Percentiles rank a stretch among this genome's conserved stretches.
Conservation (phyloP, 2,113 vertebrate genomes). For the Callipepla californica region DNA sequence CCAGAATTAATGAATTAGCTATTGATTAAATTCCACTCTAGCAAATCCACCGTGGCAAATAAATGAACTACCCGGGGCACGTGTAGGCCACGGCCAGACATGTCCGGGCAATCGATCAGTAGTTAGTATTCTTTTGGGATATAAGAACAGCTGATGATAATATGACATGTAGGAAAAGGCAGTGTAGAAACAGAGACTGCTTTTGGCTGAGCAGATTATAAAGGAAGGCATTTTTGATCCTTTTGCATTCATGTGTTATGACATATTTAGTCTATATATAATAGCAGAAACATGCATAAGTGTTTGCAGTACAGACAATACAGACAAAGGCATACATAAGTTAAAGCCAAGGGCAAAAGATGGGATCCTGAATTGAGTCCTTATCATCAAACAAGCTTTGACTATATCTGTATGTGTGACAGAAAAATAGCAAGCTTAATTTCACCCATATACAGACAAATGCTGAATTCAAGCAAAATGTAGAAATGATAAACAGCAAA, state of each 20-base stretch:
- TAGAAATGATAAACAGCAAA: constrained; percentile 21
- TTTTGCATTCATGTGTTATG: constrained; percentile 41
- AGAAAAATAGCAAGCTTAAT: constrained; percentile 53
- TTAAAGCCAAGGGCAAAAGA: constrained; percentile 63
- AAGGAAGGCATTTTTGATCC: constrained; percentile 53
- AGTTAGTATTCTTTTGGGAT: constrained; percentile 89
- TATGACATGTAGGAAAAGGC: constrained; percentile 83
- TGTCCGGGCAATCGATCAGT: constrained; percentile 88
- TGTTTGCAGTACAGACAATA: constrained; percentile 10
- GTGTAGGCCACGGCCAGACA: constrained; percentile 87
- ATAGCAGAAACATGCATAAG: constrained; percentile 37
- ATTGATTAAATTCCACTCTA: constrained; percentile 95
- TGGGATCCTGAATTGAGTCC: not conserved
- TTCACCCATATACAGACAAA: constrained; percentile 38
- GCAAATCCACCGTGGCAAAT: constrained; percentile 92
- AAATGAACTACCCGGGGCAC: constrained; percentile 91
- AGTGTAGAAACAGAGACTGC: constrained; percentile 60
- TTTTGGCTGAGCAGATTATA: constrained; percentile 70
- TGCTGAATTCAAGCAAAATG: constrained; percentile 4
- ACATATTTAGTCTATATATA: constrained; percentile 61
- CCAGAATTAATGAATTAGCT: constrained; percentile 94
- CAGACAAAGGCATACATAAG: constrained; percentile 41
- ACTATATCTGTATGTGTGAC: constrained; percentile 9
- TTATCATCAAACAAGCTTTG: constrained; percentile 52
- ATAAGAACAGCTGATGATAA: constrained; percentile 82